Base-by-base conservation (phyloP, 2,888 invertebrate genomes). In the Tachina fera region DNA sequence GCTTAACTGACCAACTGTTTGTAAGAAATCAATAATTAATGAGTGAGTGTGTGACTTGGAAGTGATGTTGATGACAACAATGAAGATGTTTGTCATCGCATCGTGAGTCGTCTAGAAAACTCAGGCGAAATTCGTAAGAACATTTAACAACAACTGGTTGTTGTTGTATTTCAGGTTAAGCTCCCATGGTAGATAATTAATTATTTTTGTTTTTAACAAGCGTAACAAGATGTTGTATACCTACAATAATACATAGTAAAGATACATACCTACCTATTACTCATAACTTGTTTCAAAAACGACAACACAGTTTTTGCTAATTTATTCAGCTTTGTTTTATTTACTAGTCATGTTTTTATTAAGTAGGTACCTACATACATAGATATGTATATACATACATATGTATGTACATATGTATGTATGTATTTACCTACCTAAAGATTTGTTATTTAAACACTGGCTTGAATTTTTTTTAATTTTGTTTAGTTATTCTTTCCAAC, bases 201-300 rank as follows among this genome's bases (percentile, higher is more conserved):
- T 71, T 63, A 63, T 31, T 31, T 31, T 31, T 31, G 6, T 31
- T 31, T 31, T 31, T 31, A 31, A 31, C 31, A 31, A 31, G 31
- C 31, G 6, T 43, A 43, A 13, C 8, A n/a, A 19, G 10, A 31
- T 31, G 5, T n/a, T 19, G 13, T 13, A 63, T 56, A 60, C 41
- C 19, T 47, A 47, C 56, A 71, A 19, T 68, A 72, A 83, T n/a
- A n/a, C n/a, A n/a, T 67, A 74, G 51, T 83, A 67, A 70, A 68
- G 45, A 65, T 72, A 71, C 68, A 5, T 22, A 22, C 3, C n/a
- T n/a, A n/a, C n/a, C n/a, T 31, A 83, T 83, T 86, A 80, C 83
- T 83, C 83, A 86, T 56, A 74, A 31, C 67, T 53, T 82, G 63
- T 53, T 31, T 47, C n/a, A 58, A 58, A 39, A 58, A 49, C 11